phyloP scores from a whole-genome alignment of 2,113 vertebrate genomes.

The Melierax canorus region DNA sequence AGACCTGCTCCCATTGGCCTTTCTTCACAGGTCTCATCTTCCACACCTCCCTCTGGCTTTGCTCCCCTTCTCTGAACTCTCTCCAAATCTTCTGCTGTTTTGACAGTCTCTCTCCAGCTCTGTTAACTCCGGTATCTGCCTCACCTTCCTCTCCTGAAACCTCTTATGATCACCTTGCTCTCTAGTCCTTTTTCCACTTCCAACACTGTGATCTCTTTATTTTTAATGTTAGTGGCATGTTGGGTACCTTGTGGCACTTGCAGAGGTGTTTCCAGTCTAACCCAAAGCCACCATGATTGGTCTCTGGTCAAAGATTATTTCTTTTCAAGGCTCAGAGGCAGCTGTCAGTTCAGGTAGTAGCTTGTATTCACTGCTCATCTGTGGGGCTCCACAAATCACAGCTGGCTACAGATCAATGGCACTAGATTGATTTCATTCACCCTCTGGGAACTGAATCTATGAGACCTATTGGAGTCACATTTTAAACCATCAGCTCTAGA shows the following conservation, averaged over 20 bases:
- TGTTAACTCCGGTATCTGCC: background rate
- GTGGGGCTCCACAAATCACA: background rate
- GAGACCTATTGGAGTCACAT: background rate
- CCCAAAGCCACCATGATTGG: background rate
- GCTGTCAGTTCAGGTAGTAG: background rate
- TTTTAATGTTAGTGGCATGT: background rate
- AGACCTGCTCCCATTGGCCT: background rate
- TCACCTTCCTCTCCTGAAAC: background rate
- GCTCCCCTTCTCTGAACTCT: background rate
- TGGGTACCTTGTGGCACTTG: background rate
- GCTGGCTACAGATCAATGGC: background rate
- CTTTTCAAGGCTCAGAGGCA: background rate
- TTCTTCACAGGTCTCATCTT: background rate
- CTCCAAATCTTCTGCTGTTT: background rate
- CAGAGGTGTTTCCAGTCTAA: background rate
- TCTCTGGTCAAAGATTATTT: background rate
- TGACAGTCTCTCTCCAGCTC: background rate
- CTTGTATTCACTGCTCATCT: background rate
- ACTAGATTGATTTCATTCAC: background rate
- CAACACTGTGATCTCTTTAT: background rate
- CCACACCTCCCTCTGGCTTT: background rate
- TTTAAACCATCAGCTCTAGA: conserved; percentile 4
- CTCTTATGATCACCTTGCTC: background rate
- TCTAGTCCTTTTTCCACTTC: background rate
- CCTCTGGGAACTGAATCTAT: background rate